These are phyloP conservation scores for Drosophila histrio DNA, from an alignment of 2,888 invertebrate genomes.

Conservation along the genomic window DNA sequence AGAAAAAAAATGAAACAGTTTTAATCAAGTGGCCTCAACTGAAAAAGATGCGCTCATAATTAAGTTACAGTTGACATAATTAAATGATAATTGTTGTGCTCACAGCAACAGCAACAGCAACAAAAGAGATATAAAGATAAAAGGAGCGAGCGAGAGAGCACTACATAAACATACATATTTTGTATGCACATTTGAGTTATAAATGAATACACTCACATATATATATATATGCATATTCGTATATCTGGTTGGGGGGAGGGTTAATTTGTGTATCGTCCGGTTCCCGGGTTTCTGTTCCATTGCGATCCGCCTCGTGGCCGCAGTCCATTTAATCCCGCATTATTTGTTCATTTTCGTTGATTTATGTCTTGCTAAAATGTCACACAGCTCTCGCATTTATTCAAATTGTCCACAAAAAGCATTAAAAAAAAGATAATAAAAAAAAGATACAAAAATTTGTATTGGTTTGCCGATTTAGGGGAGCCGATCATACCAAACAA, in stretches of 20 bases:
- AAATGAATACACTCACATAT: slow-evolving; percentile 20
- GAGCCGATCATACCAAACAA: slow-evolving; percentile 23
- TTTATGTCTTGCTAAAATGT: slow-evolving; percentile 77
- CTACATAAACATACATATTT: slow-evolving; percentile 1
- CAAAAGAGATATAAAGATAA: neutral
- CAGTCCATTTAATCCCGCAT: slow-evolving; percentile 78
- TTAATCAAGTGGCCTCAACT: slow-evolving; percentile 60
- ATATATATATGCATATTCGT: neutral
- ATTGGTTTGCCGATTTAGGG: slow-evolving; percentile 18
- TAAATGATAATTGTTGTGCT: slow-evolving; percentile 76
- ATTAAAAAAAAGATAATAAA: neutral
- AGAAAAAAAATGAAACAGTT: slow-evolving; percentile 44
- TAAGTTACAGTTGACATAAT: slow-evolving; percentile 82
- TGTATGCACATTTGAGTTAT: slow-evolving; percentile 30
- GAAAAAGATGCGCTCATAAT: slow-evolving; percentile 72
- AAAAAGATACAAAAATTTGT: slow-evolving; percentile 2
- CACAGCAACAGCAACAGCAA: slow-evolving; percentile 10
- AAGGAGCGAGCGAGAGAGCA: neutral
- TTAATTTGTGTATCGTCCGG: slow-evolving; percentile 75
- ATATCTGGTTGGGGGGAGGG: slow-evolving; percentile 41
- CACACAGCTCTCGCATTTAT: slow-evolving; percentile 46
- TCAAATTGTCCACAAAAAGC: slow-evolving; percentile 42
- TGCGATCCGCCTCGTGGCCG: slow-evolving; percentile 28
- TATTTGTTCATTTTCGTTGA: slow-evolving; percentile 70
- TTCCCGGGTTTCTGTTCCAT: slow-evolving; percentile 13